Base-by-base conservation (phyloP, 2,888 invertebrate genomes). In the Monochamus alternatus region DNA sequence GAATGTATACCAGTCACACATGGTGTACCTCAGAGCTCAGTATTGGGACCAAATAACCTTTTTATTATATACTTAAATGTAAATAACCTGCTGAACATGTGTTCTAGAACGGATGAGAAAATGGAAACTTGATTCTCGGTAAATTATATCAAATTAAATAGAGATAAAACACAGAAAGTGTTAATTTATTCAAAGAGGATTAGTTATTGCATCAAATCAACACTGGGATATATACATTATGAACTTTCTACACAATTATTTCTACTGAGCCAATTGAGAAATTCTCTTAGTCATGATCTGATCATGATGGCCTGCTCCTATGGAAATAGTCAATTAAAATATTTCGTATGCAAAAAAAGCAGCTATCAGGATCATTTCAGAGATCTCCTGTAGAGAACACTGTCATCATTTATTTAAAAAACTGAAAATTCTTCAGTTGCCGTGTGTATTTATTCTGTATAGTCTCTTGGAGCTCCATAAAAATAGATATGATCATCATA, bases 241-340 rank as follows among this genome's bases (percentile, higher is more conserved):
- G 52, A 67, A 67, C 67, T 67, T 52, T 67, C 67, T 38, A 58
- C 59, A 38, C 59, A 68, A 68, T 32, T 68, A 22, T 68, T 58
- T 43, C 14, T 43, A 68, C 59, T 58, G 3, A 32, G 68, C 32
- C 68, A 58, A 44, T 12, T 68, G 68, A 68, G 43, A 58, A 69
- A 1, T 32, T 58, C 14, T 58, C 44, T 69, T 2, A 68, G 43
- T 58, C 68, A 68, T 44, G 9, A 38, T 58, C 32, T 68, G 55
- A 31, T 67, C n/a, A 32, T 67, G 38, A 30, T 68, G 68, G 38
- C 30, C 52, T 68, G 38, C 52, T 68, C 55, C 10, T n/a, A 55
- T 67, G 67, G 68, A 12, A 9, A 64, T 8, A 22, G 64, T 44
- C 5, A 64, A 38, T 43, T n/a, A 43, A 9, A 14, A 38, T 38